A percentile compares a stretch with the other conserved stretches of the same genome.
phyloP scores from a whole-genome alignment of 2,888 invertebrate genomes.

The Rhingia rostrata region DNA sequence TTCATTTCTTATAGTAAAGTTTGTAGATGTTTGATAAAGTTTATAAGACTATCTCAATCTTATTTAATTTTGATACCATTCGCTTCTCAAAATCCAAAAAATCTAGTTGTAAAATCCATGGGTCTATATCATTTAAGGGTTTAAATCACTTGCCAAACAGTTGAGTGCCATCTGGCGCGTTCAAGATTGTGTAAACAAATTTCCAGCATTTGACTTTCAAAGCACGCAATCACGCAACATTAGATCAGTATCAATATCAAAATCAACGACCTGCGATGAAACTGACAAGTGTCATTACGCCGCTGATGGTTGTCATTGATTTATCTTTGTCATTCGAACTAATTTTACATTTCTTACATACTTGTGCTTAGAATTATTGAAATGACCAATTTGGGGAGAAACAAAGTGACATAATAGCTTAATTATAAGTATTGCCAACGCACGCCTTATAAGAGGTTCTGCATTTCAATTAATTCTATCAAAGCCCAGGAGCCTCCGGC shows the following conservation, averaged over 20 bases:
- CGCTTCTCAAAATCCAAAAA: too few relatives aligned
- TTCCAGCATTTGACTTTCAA: constrained; percentile 1
- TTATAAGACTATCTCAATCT: too few relatives aligned
- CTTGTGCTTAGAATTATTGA: constrained; percentile 9
- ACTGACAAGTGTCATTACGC: constrained; percentile 7
- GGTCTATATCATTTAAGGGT: too few relatives aligned
- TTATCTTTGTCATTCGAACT: constrained; percentile 7
- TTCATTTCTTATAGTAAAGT: too few relatives aligned
- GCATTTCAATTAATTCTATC: constrained; percentile 49
- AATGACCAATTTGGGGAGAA: constrained; percentile 4
- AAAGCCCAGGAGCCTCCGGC: background rate
- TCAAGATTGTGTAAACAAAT: constrained; percentile 7
- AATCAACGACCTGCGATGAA: constrained; percentile 28
- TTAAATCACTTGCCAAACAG: too few relatives aligned
- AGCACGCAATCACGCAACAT: constrained; percentile 36
- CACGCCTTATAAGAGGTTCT: constrained; percentile 3
- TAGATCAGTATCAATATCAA: constrained; percentile 13
- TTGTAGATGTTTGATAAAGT: too few relatives aligned
- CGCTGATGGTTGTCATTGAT: constrained; percentile 13
- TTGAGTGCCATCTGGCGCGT: background rate
- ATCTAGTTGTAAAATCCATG: too few relatives aligned
- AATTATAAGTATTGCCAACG: constrained; percentile 39
- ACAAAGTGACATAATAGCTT: constrained; percentile 59
- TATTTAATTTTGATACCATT: too few relatives aligned
- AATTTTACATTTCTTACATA: constrained; percentile 14